Percentiles rank a stretch among this genome's conserved stretches.
phyloP scores from a whole-genome alignment of 2,888 invertebrate genomes.

The Scotopteryx bipunctaria region DNA sequence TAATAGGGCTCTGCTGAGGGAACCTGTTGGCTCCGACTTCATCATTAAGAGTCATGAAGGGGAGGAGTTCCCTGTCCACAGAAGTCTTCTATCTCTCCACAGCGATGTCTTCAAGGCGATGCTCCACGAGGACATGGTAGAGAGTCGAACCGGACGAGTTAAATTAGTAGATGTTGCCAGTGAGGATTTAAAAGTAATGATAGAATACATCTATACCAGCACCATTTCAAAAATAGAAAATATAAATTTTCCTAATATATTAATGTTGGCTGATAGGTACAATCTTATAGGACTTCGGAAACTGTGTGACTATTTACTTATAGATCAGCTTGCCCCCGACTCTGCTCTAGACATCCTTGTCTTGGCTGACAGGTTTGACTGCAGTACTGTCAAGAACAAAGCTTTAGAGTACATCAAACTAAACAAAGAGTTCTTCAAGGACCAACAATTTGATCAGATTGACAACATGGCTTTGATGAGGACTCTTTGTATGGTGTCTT shows the following conservation, averaged over 20 bases:
- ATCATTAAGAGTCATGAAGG: conserved; percentile 70
- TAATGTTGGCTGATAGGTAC: conserved; percentile 69
- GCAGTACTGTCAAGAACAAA: conserved; percentile 55
- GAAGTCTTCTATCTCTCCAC: conserved; percentile 57
- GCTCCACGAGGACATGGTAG: conserved; percentile 72
- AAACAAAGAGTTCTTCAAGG: conserved; percentile 53
- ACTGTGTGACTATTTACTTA: conserved; percentile 58
- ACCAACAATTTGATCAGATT: conserved; percentile 58
- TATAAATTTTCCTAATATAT: conserved; percentile 57
- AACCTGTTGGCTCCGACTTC: conserved; percentile 70
- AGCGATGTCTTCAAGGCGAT: conserved; percentile 78
- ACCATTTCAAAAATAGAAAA: conserved; percentile 59
- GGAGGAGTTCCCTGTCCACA: conserved; percentile 64
- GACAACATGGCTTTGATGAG: conserved; percentile 59
- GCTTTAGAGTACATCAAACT: conserved; percentile 67
- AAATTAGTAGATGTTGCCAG: conserved; percentile 63
- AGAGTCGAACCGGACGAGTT: conserved; percentile 66
- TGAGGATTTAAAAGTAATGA: conserved; percentile 61
- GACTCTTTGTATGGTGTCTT: conserved; percentile 60
- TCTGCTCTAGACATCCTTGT: conserved; percentile 66
- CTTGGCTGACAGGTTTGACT: conserved; percentile 67
- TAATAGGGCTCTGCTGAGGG: conserved; percentile 55
- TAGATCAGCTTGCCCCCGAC: conserved; percentile 54
- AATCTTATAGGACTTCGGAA: conserved; percentile 62
- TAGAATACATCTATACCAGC: conserved; percentile 72